Base-by-base conservation (phyloP, 1,140 invertebrate species). In the Pentalonia nigronervosa region DNA sequence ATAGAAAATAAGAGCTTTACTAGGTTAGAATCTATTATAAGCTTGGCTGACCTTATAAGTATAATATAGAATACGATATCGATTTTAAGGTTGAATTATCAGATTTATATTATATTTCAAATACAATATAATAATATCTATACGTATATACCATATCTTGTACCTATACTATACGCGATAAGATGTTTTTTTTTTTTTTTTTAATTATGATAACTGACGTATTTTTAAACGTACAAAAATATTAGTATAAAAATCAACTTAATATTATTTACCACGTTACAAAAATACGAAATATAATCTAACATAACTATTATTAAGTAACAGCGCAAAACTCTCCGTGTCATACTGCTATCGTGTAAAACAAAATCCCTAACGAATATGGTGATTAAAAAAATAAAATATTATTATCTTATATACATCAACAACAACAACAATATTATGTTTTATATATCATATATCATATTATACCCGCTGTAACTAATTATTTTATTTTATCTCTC, bases 381-480 rank as follows among this genome's bases (percentile, higher is more conserved):
- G 30, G 60, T n/a, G 60, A 76, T 76, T 76, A n/a, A 76, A 76
- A 60, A 76, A n/a, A 76, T 76, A 76, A 76, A 76, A 76, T 23
- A 34, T 76, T 76, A 76, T 76, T 76, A 76, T 76, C 60, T 76
- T n/a, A n/a, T 34, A 76, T n/a, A n/a, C 60, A 76, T 76, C 60
- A 76, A 76, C 60, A 67, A 67, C 30, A 76, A 34, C n/a, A 76
- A 14, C 60, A 41, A 41, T 41, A 76, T 76, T 17, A 34, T 76
- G n/a, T 76, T 76, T 30, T 76, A 76, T 7, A 76, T 25, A 60
- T 76, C 60, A 76, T 76, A 11, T 7, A 76, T 76, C 60, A 76
- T 53, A 53, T 53, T 53, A 53, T 53, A 76, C 14, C 6, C n/a
- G 45, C 36, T 84, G 41, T 84, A 41, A 84, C 36, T 84, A 41